Evolutionary conservation across 2,797 vertebrate species (phyloP), one percentile per base, ranked within the genome.

Genomic region (Philypnodon macrostomus): DNA sequence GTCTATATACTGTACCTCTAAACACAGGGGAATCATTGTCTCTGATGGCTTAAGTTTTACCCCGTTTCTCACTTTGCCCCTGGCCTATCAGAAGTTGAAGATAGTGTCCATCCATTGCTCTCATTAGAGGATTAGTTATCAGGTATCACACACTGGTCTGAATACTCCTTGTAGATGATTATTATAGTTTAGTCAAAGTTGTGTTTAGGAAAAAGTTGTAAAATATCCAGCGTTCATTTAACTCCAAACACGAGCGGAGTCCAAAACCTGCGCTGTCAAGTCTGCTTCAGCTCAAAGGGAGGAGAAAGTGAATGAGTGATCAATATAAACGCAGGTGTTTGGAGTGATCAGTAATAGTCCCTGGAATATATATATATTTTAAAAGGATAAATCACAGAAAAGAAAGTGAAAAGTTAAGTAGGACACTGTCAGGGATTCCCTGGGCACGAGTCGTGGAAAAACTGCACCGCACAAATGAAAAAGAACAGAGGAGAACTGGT

Each of bases 371-470:
- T 42, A 85, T 77, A 46, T 7, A 16, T 42, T 42, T 42, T 68
- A 80, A 75, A 73, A 75, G 69, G 78, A 82, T 63, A 85, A 86
- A 89, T 89, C 83, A 86, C 79, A 86, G 83, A 69, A 88, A 87
- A 83, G 81, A 87, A 88, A 89, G 84, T 85, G 85, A 89, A 87
- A 89, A 89, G 87, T 89, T 89, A 89, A 89, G 87, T 89, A 87
- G 85, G 85, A 88, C 85, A 88, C 84, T 81, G 83, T 85, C 81
- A 79, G 80, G 75, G 81, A 83, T 69, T 89, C 87, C 87, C 87
- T 80, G 81, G 85, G 77, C 61, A 62, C 69, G 15, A 84, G 75
- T 87, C 81, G 85, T 83, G 83, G 84, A 86, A 85, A 85, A 88
- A 87, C 80, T 79, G 85, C 80, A 86, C 79, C 63, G 82, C 78